A percentile compares a stretch with the other conserved stretches of the same genome.
These are phyloP conservation scores for Agrypnia vestita DNA, from an alignment of 1,140 invertebrate genomes.

Conservation along the genomic window DNA sequence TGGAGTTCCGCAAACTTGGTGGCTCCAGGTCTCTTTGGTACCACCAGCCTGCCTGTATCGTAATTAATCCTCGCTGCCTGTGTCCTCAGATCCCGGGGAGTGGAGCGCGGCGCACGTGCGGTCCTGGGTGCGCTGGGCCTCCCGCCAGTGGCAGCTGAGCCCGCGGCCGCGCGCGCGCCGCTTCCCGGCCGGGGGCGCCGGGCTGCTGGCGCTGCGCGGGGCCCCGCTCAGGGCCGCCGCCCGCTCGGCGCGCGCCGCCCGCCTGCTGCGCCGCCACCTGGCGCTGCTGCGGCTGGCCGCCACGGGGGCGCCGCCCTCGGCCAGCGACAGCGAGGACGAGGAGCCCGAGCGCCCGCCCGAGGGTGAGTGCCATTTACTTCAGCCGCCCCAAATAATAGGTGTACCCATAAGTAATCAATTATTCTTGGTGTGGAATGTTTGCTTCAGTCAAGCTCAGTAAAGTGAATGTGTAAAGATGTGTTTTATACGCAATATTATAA, in stretches of 20 bases:
- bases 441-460: too few species aligned
- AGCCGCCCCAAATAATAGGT: too few species aligned
- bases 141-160: conserved; percentile 50
- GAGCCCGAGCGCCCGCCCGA: conserved; percentile 18
- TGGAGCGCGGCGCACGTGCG: conserved; percentile 51
- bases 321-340: conserved; percentile 18
- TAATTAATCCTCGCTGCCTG: background rate
- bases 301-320: conserved; percentile 45
- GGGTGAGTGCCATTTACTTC: conserved; percentile 36
- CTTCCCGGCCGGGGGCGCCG: conserved; percentile 44
- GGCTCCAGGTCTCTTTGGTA: too few species aligned
- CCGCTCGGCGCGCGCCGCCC: conserved; percentile 44
- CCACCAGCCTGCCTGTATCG: too few species aligned
- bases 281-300: conserved; percentile 46
- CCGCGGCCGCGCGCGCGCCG: conserved; percentile 31
- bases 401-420: too few species aligned
- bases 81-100: conserved; percentile 47
- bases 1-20: too few species aligned
- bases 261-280: conserved; percentile 51
- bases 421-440: too few species aligned
- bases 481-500: too few species aligned
- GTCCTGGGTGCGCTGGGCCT: conserved; percentile 52
- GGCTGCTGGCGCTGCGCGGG: conserved; percentile 39
- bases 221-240: conserved; percentile 26
- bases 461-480: too few species aligned